Base-by-base conservation (phyloP, 2,888 invertebrate species). In the Rhaphigaster nebulosa region DNA sequence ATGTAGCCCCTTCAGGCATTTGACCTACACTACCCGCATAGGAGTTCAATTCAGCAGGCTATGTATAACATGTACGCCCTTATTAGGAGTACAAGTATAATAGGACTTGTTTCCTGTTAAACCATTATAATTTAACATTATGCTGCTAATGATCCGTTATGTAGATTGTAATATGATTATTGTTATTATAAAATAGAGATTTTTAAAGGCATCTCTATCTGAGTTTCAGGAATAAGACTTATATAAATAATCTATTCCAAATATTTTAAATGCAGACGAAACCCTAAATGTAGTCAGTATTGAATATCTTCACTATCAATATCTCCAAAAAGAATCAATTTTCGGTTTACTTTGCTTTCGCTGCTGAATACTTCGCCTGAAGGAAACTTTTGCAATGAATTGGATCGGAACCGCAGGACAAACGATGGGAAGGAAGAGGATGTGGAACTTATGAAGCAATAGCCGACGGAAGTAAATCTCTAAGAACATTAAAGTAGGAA, bases 401-500 rank as follows among this genome's bases (percentile, higher is more conserved):
- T 34, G 23, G 29, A 76, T 38, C 34, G 26, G 70, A 18, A 76
- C 34, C 38, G 70, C 20, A 76, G 70, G 70, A 76, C 70, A 76
- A 76, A 76, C 38, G 70, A 76, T 8, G 34, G 34, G 34, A 23
- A 38, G 70, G 70, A 76, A 38, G 70, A 76, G 38, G 29, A 76
- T 38, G 70, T 34, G 20, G 70, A 76, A 76, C 70, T 76, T 76
- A 76, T 38, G 70, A 76, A 38, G 20, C 84, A 45, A 84, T 84
- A 84, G 84, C 84, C 45, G 12, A 38, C 10, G 84, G n/a, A 84
- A 84, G 84, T 45, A 84, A 45, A 84, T 84, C 84, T 50, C 45
- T 26, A 45, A 84, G 45, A 84, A 84, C 84, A 84, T 45, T 84
- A 84, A 84, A 84, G 84, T 84, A 41, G n/a, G 5, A n/a, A 50